Base-by-base conservation (phyloP, 2,797 vertebrate genomes). In the Sciurus carolinensis region DNA sequence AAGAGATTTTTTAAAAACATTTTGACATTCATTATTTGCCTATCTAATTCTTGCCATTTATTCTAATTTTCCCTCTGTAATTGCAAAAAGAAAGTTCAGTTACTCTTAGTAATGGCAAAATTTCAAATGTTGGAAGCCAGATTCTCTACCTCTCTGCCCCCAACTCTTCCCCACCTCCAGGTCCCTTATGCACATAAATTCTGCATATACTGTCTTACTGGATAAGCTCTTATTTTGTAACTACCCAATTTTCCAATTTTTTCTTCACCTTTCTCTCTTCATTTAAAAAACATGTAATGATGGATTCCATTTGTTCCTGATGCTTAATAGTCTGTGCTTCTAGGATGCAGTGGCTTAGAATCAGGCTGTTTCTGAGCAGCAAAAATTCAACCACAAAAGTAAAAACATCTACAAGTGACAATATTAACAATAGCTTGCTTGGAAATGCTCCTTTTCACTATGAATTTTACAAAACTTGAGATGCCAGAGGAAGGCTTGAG, bases 31-130 rank as follows among this genome's bases (percentile, higher is more conserved):
- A 50, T 26, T 64, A 82, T 77, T 87, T 83, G 50, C 8, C 64
- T 82, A 15, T 57, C 36, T 62, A 33, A 47, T 75, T 77, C 50
- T 81, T 59, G 7, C 12, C 28, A 17, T 8, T 42, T 15, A n/a
- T 79, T 91, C 26, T 33, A 89, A 76, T 71, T 93, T 20, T 83
- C 24, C 42, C 33, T 92, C n/a, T 82, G 36, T 87, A 69, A 89
- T 75, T 83, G 71, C 42, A 15, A 33, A n/a, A 28, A 54, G 26
- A 30, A 54, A 28, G 36, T 66, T 80, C 36, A 80, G n/a, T 59
- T 7, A 36, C 4, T 9, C 18, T 69, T 81, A 66, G 30, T 57
- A 64, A 36, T n/a, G 14, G 12, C n/a, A 59, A 8, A 28, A 33
- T 50, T 42, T 94, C 20, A 24, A 30, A 44, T 28, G 64, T 90